Evolutionary conservation across 2,797 vertebrate species (phyloP), one percentile per base, ranked within the genome.

Genomic region (Darevskia nairensis): DNA sequence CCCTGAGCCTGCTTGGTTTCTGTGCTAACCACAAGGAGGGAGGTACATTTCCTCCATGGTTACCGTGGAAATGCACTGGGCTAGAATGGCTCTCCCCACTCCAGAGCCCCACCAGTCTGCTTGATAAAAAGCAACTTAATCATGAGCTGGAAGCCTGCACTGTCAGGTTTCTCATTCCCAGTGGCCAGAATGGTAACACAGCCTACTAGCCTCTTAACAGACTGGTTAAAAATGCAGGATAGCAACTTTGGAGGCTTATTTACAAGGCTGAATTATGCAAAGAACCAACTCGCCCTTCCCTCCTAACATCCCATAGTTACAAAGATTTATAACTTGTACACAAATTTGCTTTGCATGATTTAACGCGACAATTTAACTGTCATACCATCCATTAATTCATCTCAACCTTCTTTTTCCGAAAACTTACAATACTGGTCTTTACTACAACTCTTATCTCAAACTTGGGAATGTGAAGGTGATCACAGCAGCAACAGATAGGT

Each of bases 381-480:
- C 19, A 39, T 64, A 39, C 29, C 8, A 32, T 29, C 35, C 35
- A 66, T 82, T 82, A 46, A 87, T 13, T 50, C 29, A 66, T 10
- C n/a, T 87, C 8, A 8, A 21, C 21, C 10, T 71, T 32, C 39
- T 59, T 39, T 25, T 59, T 74, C 41, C n/a, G 29, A 64, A 64
- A 82, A 46, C 1, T 11, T 25, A 9, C 8, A 59, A 78, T 86
- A 27, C 4, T 66, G 41, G 29, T 44, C 61, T 78, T 46, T 78
- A 46, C 41, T 66, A 21, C 46, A 72, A 27, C 41, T 71, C 32
- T 80, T 86, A 55, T 80, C 77, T 72, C n/a, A 86, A 61, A 80
- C 46, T 21, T 59, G 78, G 32, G 46, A 68, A 50, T 69, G 21
- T 41, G 72, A 79, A 78, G 50, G 87, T 84, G 46, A 61, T 3